A percentile compares a stretch with the other conserved stretches of the same genome.
Conservation (phyloP, 37 sponge, comb jelly and placozoan species). For the Amphimedon queenslandica region DNA sequence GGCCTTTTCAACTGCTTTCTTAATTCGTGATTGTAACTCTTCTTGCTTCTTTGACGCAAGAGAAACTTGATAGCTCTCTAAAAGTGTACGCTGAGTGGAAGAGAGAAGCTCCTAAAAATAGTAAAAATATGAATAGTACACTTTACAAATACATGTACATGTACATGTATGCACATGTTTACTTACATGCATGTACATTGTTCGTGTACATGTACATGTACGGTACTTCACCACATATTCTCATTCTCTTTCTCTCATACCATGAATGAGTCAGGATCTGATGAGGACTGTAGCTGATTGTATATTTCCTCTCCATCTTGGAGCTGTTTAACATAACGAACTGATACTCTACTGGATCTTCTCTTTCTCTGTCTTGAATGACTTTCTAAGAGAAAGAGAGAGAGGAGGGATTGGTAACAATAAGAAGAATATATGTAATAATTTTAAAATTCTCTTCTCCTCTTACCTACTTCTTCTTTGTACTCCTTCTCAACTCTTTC, state of each 20-base stretch:
- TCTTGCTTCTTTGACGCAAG: constrained; percentile 22
- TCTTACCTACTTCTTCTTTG: constrained; percentile 64
- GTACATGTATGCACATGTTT: too few species aligned
- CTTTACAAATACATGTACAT: too few species aligned
- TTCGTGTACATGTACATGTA: too few species aligned
- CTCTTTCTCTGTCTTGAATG: too few species aligned
- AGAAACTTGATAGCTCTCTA: constrained; percentile 57
- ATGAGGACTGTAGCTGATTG: constrained; percentile 35
- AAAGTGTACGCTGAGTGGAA: constrained; percentile 30
- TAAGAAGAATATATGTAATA: too few species aligned
- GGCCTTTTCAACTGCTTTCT: constrained; percentile 53
- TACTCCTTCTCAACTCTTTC: constrained; percentile 35
- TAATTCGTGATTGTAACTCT: constrained; percentile 50
- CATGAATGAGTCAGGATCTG: constrained; percentile 45
- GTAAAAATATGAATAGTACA: too few species aligned
- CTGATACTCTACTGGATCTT: constrained; percentile 28
- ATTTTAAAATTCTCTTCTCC: too few species aligned
- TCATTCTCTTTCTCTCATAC: background rate
- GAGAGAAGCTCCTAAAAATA: constrained; percentile 64
- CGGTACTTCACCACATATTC: too few species aligned
- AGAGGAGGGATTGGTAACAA: too few species aligned
- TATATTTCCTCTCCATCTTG: constrained; percentile 64
- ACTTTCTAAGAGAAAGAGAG: too few species aligned
- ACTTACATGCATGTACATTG: too few species aligned
- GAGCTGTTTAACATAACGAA: constrained; percentile 29